These are phyloP conservation scores for Colinus virginianus DNA, from an alignment of 2,113 vertebrate species.

Conservation along the genomic window DNA sequence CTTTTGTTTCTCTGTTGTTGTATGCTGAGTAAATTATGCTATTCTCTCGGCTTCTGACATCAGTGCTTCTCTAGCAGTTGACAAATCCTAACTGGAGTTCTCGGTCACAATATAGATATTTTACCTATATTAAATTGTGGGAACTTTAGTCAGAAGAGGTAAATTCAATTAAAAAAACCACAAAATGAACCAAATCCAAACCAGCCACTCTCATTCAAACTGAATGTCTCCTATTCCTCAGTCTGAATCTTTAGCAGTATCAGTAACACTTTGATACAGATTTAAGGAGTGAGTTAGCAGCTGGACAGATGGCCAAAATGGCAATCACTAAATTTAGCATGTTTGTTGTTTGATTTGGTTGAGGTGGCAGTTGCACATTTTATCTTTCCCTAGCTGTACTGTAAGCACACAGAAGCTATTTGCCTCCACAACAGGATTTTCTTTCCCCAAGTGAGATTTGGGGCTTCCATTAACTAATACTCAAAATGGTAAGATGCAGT, in stretches of 20 bases:
- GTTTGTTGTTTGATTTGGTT: background rate
- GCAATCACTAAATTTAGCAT: constrained; percentile 35
- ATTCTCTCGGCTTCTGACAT: background rate
- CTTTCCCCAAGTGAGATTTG: background rate
- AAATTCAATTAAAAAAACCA: background rate
- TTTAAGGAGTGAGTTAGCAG: constrained; percentile 76
- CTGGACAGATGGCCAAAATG: constrained; percentile 53
- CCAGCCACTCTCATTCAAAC: background rate
- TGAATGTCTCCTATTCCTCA: constrained; percentile 70
- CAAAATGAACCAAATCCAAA: background rate
- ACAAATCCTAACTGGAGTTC: background rate
- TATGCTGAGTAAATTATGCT: background rate
- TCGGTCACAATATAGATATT: background rate
- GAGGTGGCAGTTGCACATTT: background rate
- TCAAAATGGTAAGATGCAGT: background rate
- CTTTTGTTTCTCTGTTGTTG: background rate
- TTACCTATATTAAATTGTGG: background rate
- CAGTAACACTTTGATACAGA: constrained; percentile 75
- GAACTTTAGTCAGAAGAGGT: background rate
- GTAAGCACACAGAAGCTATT: background rate
- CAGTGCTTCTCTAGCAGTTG: background rate
- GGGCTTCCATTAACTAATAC: background rate
- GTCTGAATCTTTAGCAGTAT: constrained; percentile 34
- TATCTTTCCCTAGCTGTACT: background rate
- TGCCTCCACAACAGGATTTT: background rate